Percentiles rank a stretch among this genome's conserved stretches.
phyloP scores from a whole-genome alignment of 2,888 invertebrate species.

The Microchrysa polita region DNA sequence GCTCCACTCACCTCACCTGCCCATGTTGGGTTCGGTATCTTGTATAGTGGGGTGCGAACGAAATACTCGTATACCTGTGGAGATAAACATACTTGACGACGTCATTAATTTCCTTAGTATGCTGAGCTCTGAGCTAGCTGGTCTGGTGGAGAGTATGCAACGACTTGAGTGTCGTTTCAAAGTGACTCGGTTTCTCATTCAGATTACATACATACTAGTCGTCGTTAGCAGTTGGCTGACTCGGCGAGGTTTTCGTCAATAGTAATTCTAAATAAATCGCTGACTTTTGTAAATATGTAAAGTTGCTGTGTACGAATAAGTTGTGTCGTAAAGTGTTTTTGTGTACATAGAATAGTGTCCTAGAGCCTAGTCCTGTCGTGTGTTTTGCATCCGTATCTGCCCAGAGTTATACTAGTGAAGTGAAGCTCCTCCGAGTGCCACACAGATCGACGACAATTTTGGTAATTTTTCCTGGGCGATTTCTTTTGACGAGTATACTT shows the following conservation, averaged over 20 bases:
- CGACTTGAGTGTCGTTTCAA: constrained; percentile 16
- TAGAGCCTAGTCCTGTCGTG: not conserved
- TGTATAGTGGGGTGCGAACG: not conserved
- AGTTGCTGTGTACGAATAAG: constrained; percentile 6
- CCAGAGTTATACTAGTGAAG: too few species aligned
- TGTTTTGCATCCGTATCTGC: too few species aligned
- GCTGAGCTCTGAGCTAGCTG: constrained; percentile 11
- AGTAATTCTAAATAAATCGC: not conserved
- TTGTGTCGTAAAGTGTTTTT: not conserved
- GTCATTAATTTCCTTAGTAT: constrained; percentile 20
- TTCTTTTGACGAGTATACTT: constrained; percentile 6
- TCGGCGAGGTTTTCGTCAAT: constrained; percentile 29
- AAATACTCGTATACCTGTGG: constrained; percentile 27
- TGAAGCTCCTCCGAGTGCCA: not conserved
- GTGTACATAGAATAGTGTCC: not conserved
- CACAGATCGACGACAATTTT: not conserved
- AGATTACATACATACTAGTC: constrained; percentile 7
- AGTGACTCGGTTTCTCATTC: constrained; percentile 7
- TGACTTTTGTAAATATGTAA: constrained; percentile 36
- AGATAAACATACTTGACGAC: constrained; percentile 18
- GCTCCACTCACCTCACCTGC: not conserved
- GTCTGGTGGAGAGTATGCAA: constrained; percentile 12
- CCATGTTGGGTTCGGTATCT: constrained; percentile 10
- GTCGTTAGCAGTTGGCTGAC: constrained; percentile 18
- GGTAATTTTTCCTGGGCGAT: constrained; percentile 27